Evolutionary conservation across 2,797 vertebrate species (phyloP), one percentile per base, ranked within the genome.

Genomic region (Enteromius paludinosus): DNA sequence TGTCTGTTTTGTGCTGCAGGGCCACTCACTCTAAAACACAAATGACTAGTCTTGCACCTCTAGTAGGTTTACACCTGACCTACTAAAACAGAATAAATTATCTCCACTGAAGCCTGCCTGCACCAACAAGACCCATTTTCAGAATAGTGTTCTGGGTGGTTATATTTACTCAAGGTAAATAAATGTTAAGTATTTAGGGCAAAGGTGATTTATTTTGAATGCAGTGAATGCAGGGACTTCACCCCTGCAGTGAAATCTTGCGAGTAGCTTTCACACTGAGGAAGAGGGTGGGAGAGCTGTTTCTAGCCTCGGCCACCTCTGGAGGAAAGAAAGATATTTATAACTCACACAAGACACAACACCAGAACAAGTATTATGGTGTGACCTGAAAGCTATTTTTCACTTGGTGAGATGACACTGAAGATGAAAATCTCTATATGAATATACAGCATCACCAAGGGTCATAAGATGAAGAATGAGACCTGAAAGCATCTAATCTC

Each of bases 291-390:
- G 43, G 64, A 61, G 66, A 75, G 28, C 28, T 52, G 33, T 72
- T 78, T 78, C 62, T 9, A 78, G 20, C 41, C 66, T 49, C 18
- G 28, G 72, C 41, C 41, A 43, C 35, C 61, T 77, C 73, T 47
- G 41, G 83, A 83, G 71, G 65, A 75, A 76, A 78, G 54, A 5
- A 38, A 41, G 78, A 62, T 87, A 85, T 87, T 81, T 81, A 85
- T 87, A 87, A 71, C 73, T 49, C 54, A 73, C 8, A 69, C 14
- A 47, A 33, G 61, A 80, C 65, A 72, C 49, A 78, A 38, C 28
- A 68, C 49, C 35, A 77, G 62, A 75, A 85, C 47, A 85, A 85
- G 15, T 25, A 64, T 81, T 81, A 43, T 68, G 9, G 20, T 78
- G 35, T 62, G 66, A 49, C 62, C 59, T 38, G 78, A 81, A 83